Base-by-base conservation (phyloP, 1,140 invertebrate species). In the Drosophila santomea region DNA sequence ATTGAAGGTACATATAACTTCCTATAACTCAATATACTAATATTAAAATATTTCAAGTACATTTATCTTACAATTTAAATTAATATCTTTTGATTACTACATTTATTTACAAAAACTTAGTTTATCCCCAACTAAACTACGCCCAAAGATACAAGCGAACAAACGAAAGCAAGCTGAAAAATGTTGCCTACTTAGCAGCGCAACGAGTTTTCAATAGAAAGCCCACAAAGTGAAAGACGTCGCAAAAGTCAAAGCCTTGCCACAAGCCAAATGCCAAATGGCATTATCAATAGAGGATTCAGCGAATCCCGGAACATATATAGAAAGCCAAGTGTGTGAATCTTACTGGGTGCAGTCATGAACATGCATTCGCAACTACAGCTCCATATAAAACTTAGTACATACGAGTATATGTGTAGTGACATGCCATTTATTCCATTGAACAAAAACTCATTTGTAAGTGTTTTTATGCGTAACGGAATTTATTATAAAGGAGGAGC, bases 351-450 rank as follows among this genome's bases (percentile, higher is more conserved):
- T 43, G 66, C 67, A 71, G 67, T 44, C 51, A 36, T 35, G 36
- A 55, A 71, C 50, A 48, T 71, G 67, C 63, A 56, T 20, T 32
- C 28, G 63, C 4, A 38, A 23, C 32, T 28, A 8, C n/a, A 17
- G 23, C n/a, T 43, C 11, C 36, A 48, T 6, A 61, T 17, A 69
- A 38, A 36, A 11, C 12, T 7, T n/a, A 17, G 20, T 25, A 25
- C 23, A 25, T 4, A 5, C 20, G 20, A 4, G 4, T 56, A 11
- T 43, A 23, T 43, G 14, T 41, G 25, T 23, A 69, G 43, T 47
- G 50, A 58, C 50, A 59, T 79, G 77, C 69, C 64, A 80, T 74
- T 79, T 80, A 80, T 74, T 79, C 64, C 57, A 43, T 44, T 74
- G 43, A 64, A 58, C 57, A 74, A 74, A 80, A 74, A 74, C 47